Base-by-base conservation (phyloP, 2,888 invertebrate species). In the Microdon myrmicae region DNA sequence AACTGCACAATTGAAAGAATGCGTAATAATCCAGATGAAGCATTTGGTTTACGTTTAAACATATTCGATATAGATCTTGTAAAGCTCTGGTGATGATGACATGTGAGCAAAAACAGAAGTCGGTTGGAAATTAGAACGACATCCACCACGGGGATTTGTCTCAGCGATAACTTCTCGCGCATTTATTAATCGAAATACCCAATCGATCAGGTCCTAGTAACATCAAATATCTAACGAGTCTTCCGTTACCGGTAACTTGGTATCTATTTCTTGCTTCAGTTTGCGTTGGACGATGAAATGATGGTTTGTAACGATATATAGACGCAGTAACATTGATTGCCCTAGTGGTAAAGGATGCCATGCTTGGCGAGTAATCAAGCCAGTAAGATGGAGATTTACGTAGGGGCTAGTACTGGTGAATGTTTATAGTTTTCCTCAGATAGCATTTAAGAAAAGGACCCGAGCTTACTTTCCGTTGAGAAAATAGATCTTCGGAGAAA, bases 291-390 rank as follows among this genome's bases (percentile, higher is more conserved):
- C 95, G 95, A 79, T 90, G 90, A 67, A 96, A 83, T 3, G 94
- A 94, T 75, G 92, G 91, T 75, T 94, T 74, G 94, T 86, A 69
- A 92, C 89, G 70, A 88, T 86, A 77, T 88, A 88, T 59, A 92
- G 89, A 73, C 94, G 92, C 64, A 98, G 84, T 32, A 98, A 83
- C 75, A 96, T 87, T 2, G 95, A 90, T 67, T 92, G 86, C 41
- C 97, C 82, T 45, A 97, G 81, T 4, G 96, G 94, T 70, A 96
- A 90, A 0, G 96, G 94, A 79, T 94, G 91, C 55, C 91, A 86
- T 3, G 94, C 90, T 68, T 98, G 83, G 68, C 92, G 87, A 20
- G 93, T 88, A 34, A 98, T 84, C 17, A 96, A 83, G 3, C 92
- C 91, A 3, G 95, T 96, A 67, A 96, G 83, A 71, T 93, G 89